These are phyloP conservation scores for Orchesella cincta DNA, from an alignment of 1,140 invertebrate species.

Conservation along the genomic window DNA sequence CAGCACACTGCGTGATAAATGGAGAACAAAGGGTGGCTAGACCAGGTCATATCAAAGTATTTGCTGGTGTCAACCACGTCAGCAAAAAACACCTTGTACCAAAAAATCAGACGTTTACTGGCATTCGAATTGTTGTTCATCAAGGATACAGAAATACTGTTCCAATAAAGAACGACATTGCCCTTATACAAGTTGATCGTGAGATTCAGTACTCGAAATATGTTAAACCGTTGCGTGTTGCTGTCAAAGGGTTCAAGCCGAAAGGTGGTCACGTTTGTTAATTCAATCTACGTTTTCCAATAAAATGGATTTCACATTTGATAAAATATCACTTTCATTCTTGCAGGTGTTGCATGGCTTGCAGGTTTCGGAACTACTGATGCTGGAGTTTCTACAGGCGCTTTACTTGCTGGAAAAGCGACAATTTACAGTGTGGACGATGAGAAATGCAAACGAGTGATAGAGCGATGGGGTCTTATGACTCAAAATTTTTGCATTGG, in stretches of 20 bases:
- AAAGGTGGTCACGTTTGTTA: too few species aligned
- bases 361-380: constrained; percentile 5
- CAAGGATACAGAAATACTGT: not conserved
- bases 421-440: not conserved
- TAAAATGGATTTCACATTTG: too few species aligned
- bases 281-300: too few species aligned
- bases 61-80: not conserved
- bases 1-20: constrained; percentile 11
- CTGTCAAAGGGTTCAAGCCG: constrained; percentile 1
- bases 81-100: not conserved
- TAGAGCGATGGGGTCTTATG: not conserved
- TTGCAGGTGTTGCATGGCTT: not conserved
- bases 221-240: constrained; percentile 13
- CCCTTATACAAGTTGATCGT: constrained; percentile 13
- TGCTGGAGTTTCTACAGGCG: not conserved
- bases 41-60: constrained; percentile 3
- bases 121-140: not conserved
- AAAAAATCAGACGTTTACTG: not conserved
- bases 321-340: too few species aligned
- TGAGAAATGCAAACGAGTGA: not conserved
- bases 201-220: constrained; percentile 17
- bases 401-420: not conserved
- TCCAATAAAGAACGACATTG: constrained; percentile 18
- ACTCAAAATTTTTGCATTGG: constrained; percentile 15
- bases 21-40: not conserved